Evolutionary conservation across 1,140 invertebrate species (phyloP).

Genomic region (Trichomalopsis sarcophagae): DNA sequence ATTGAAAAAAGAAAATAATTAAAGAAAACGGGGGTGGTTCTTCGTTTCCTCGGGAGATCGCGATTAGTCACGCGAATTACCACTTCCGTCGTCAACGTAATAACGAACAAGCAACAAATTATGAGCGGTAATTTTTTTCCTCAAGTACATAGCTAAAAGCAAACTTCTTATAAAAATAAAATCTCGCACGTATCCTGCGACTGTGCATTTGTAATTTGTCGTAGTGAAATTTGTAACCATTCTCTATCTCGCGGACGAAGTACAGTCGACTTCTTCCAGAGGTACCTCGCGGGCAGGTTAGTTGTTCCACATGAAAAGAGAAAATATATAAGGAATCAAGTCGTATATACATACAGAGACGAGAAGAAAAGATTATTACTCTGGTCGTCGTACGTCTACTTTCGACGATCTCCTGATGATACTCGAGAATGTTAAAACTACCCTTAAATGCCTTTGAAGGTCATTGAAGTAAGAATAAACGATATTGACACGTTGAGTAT

Average conservation of each 20-base stretch:
- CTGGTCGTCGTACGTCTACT: slow-evolving; percentile 43
- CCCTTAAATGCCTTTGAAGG: slow-evolving; percentile 63
- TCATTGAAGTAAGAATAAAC: slow-evolving; percentile 66
- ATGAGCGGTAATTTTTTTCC: background rate
- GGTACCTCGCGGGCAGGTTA: background rate
- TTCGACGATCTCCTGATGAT: slow-evolving; percentile 62
- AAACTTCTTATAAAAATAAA: background rate
- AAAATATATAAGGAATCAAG: background rate
- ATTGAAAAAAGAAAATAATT: background rate
- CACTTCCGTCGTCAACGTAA: slow-evolving; percentile 10
- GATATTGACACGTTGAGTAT: slow-evolving; percentile 62
- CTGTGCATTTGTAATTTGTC: background rate
- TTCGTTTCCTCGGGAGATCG: slow-evolving; percentile 60
- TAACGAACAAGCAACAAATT: slow-evolving; percentile 5
- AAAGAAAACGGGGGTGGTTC: slow-evolving; percentile 45
- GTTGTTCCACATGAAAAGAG: background rate
- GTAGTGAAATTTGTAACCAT: slow-evolving; percentile 29
- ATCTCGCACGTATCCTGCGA: background rate
- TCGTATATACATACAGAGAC: background rate
- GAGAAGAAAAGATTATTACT: slow-evolving; percentile 40
- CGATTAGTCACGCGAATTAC: slow-evolving; percentile 36
- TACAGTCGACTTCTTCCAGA: slow-evolving; percentile 1
- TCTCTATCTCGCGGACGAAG: background rate
- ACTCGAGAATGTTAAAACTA: slow-evolving; percentile 59
- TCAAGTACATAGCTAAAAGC: background rate